A percentile compares a stretch with the other conserved stretches of the same genome.
Conservation (phyloP, 2,888 invertebrate species). For the Zhengitettix transpicula region DNA sequence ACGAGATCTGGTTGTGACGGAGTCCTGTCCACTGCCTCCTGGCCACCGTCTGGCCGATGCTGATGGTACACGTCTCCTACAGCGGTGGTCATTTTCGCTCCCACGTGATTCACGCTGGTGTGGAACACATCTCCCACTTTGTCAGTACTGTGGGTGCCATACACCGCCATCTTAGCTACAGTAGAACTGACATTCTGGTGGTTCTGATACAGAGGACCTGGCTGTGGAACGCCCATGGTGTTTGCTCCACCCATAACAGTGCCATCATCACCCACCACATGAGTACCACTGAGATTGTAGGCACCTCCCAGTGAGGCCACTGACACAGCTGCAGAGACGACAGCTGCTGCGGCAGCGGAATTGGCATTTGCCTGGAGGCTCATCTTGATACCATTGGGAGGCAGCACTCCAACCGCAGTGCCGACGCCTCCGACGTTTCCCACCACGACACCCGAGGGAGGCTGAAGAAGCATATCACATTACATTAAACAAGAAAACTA, state of each 20-base stretch:
- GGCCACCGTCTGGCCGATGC: conserved; percentile 4
- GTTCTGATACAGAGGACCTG: conserved; percentile 3
- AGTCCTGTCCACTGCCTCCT: conserved; percentile 5
- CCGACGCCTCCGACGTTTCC: too few relatives aligned
- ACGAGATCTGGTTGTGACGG: conserved; percentile 3
- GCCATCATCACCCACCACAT: conserved; percentile 5
- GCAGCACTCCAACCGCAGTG: too few relatives aligned
- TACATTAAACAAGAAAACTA: too few relatives aligned
- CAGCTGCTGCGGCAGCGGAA: background rate
- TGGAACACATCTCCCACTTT: conserved; percentile 5
- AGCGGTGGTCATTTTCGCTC: conserved; percentile 7
- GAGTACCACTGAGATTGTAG: conserved; percentile 4
- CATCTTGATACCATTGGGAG: too few relatives aligned
- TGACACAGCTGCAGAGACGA: background rate
- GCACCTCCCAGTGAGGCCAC: conserved; percentile 1
- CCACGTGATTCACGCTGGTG: background rate
- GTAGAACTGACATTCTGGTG: conserved; percentile 1
- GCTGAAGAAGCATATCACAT: too few relatives aligned
- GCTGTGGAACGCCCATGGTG: background rate
- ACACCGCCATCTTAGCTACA: conserved; percentile 8
- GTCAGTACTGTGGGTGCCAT: conserved; percentile 2
- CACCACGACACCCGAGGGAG: too few relatives aligned
- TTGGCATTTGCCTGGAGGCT: too few relatives aligned
- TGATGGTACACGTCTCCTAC: conserved; percentile 5
- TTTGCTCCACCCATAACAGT: conserved; percentile 1